Evolutionary conservation across 2,797 vertebrate genomes (phyloP).

Genomic region (Poeciliopsis paucimaculata): DNA sequence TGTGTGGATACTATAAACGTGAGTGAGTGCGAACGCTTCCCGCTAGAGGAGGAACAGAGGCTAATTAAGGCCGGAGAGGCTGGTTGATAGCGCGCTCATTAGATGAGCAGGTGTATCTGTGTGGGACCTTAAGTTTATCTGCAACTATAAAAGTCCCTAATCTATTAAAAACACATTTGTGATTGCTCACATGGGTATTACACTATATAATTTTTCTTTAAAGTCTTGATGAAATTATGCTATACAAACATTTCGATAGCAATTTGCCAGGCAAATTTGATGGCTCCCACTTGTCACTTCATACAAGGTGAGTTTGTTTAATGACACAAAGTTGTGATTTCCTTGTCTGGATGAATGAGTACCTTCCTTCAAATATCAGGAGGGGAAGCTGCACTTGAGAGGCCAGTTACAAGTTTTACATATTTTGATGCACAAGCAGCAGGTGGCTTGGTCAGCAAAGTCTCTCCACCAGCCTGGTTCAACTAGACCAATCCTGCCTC

Average conservation of each 20-base stretch:
- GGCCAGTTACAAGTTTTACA: background rate
- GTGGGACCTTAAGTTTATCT: slow-evolving; percentile 56
- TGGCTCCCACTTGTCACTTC: background rate
- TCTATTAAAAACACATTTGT: slow-evolving; percentile 54
- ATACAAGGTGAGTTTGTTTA: background rate
- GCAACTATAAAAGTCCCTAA: slow-evolving; percentile 53
- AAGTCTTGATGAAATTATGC: slow-evolving; percentile 8
- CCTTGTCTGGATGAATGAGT: background rate
- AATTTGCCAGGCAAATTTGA: background rate
- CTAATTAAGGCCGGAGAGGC: slow-evolving; percentile 76
- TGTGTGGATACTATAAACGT: slow-evolving; percentile 61
- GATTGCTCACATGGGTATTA: slow-evolving; percentile 23
- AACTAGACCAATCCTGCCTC: background rate
- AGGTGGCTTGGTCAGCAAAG: background rate
- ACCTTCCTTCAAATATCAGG: background rate
- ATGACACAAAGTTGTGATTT: background rate
- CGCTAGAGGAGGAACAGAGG: slow-evolving; percentile 66
- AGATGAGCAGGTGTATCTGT: slow-evolving; percentile 70
- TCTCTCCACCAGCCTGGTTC: background rate
- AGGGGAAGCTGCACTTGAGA: background rate
- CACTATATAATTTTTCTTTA: background rate
- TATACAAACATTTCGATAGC: background rate
- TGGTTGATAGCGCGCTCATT: slow-evolving; percentile 75
- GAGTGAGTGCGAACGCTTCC: slow-evolving; percentile 35
- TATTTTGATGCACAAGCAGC: background rate